Base-by-base conservation (phyloP, 2,797 vertebrate species). In the Menidia menidia region DNA sequence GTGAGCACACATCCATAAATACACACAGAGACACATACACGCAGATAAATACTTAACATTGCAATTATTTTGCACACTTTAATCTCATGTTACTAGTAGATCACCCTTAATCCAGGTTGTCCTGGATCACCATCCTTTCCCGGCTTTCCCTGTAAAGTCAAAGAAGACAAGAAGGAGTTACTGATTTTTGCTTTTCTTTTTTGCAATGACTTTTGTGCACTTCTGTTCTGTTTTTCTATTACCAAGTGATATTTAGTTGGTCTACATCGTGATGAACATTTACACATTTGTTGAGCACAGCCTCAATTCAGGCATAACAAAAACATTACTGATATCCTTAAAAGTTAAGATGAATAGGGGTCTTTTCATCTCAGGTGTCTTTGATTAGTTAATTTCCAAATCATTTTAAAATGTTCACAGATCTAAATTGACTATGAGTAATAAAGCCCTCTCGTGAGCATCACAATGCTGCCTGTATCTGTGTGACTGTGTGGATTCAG, bases 71-170 rank as follows among this genome's bases (percentile, higher is more conserved):
- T 56, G 10, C 42, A 72, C 11, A 39, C 16, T 2, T 7, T 16
- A 54, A 19, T 1, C n/a, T 41, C 14, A 42, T 14, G 10, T 41
- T 25, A 15, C 25, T 9, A 35, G 4, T 32, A 13, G 32, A 33
- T 4, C 83, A 93, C 92, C 85, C 0, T 11, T 14, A 25, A 15
- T 79, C 84, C 87, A 54, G 0, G 0, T 41, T 3, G 33, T 73
- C 91, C 92, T 57, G 44, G 63, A 14, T 79, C 70, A 18, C 89
- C 90, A 19, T 83, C 69, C 62, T 84, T 89, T 2, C 92, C 92
- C 6, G 15, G 14, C 43, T 79, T 88, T 75, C 90, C 92, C 92
- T 93, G 66, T 48, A 62, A 74, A 7, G 30, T 75, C 10, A 75
- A 42, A 50, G 15, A 52, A 53, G 18, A 25, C 19, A 57, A 35